Evolutionary conservation across 2,888 invertebrate species (phyloP), one percentile per base, ranked within the genome.

Genomic region (Dasypogon diadema): DNA sequence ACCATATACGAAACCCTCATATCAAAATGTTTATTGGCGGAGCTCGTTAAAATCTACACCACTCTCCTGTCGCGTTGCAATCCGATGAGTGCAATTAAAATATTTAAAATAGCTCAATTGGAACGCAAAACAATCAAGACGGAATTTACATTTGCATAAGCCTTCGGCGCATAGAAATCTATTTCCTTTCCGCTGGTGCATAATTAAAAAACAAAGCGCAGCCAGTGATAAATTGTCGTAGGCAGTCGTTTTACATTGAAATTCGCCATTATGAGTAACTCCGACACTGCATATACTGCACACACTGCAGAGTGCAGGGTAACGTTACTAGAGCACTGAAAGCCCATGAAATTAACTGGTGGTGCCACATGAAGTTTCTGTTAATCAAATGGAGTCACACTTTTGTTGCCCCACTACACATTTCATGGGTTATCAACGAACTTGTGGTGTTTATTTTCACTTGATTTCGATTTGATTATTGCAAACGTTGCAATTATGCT

Each of bases 61-160:
- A 16, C 8, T 51, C 51, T 51, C n/a, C 18, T 6, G 18, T 18
- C 51, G 4, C 42, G 18, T 12, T 18, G 51, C 51, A 21, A 18
- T 51, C 51, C 51, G 12, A 21, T 16, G 51, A 16, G 18, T 51
- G 51, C 51, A 21, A 51, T 51, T 51, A 51, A 51, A 51, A 51
- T 51, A 12, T 21, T 21, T 51, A 5, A 51, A 51, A 51, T 51
- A 51, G 51, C 18, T 51, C n/a, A 16, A 18, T 16, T 21, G 18
- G n/a, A 51, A 51, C 5, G 18, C 18, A 48, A 42, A 42, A 51
- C 18, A 51, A 51, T 51, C 2, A 42, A 12, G 18, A 48, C 4
- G 18, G 1, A 16, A 51, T 51, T 51, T 51, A 14, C 51, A 51
- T 51, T 12, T 21, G 8, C 16, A 51, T 12, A 42, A 42, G n/a